Evolutionary conservation across 2,888 invertebrate species (phyloP).

Genomic region (Gandaritis pyraliata): DNA sequence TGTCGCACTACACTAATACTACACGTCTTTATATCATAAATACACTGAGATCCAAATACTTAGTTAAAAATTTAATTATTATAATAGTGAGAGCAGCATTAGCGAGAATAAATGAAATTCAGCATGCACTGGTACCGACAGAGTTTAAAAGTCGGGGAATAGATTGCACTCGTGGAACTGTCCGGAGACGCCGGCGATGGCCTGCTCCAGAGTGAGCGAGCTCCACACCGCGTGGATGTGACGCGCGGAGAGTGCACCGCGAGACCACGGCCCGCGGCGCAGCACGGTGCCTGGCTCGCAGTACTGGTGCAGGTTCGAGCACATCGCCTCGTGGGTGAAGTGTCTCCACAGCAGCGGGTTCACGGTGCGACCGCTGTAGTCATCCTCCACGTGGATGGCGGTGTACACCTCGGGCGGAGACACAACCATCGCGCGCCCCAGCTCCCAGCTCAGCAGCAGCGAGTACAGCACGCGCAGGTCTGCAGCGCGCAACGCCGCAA

Average conservation of each 20-base stretch:
- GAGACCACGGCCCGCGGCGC: neutral
- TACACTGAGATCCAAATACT: too few species aligned
- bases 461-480: neutral
- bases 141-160: neutral
- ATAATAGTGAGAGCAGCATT: too few species aligned
- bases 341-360: neutral
- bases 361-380: neutral
- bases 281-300: neutral
- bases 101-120: too few species aligned
- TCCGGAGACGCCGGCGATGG: neutral
- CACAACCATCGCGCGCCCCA: neutral
- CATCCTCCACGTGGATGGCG: neutral
- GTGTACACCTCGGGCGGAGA: neutral
- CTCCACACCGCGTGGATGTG: neutral
- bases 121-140: too few species aligned
- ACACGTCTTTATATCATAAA: too few species aligned
- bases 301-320: neutral
- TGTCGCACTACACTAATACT: too few species aligned
- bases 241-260: neutral
- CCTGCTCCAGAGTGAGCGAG: neutral
- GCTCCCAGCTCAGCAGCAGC: neutral
- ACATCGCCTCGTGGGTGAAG: neutral
- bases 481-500: neutral
- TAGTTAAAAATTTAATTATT: too few species aligned
- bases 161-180: neutral